phyloP scores from a whole-genome alignment of 23 tunicate genomes.

The Phallusia fumigata region DNA sequence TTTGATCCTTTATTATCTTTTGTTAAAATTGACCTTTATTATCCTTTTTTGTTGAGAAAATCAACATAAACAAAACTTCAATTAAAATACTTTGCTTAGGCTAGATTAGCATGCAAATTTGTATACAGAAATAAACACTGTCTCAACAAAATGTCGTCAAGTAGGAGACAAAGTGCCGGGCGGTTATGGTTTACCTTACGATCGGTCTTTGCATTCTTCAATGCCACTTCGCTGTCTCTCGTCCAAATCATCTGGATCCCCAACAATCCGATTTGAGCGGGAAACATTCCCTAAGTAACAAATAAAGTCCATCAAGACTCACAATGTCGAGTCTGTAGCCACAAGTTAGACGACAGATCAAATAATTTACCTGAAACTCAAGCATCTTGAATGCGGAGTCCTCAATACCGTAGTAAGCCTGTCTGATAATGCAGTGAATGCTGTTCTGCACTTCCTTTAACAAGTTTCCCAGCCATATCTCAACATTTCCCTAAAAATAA shows the following conservation, averaged over 20 bases:
- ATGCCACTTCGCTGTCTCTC: constrained; percentile 81
- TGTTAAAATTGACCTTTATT: too few relatives aligned
- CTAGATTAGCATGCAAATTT: too few relatives aligned
- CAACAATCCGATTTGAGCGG: constrained; percentile 91
- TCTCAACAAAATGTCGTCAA: too few relatives aligned
- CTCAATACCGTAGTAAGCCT: constrained; percentile 85
- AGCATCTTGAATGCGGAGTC: constrained; percentile 86
- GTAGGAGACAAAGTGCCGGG: too few relatives aligned
- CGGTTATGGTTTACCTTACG: constrained; percentile 46
- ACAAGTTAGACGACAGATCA: not conserved
- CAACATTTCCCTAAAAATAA: constrained; percentile 90
- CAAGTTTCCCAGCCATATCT: constrained; percentile 83
- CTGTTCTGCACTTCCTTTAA: constrained; percentile 80
- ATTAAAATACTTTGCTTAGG: too few relatives aligned
- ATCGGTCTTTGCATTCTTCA: constrained; percentile 86
- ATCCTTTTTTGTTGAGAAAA: too few relatives aligned
- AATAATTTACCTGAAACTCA: constrained; percentile 66
- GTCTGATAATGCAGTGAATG: constrained; percentile 80
- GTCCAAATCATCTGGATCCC: constrained; percentile 99
- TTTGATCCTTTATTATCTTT: too few relatives aligned
- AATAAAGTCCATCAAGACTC: not conserved
- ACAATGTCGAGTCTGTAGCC: not conserved
- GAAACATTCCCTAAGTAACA: constrained; percentile 63
- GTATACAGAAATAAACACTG: too few relatives aligned
- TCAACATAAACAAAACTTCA: too few relatives aligned